Evolutionary conservation across 2,797 vertebrate species (phyloP), one percentile per base, ranked within the genome.

Genomic region (Sibirionetta formosa): DNA sequence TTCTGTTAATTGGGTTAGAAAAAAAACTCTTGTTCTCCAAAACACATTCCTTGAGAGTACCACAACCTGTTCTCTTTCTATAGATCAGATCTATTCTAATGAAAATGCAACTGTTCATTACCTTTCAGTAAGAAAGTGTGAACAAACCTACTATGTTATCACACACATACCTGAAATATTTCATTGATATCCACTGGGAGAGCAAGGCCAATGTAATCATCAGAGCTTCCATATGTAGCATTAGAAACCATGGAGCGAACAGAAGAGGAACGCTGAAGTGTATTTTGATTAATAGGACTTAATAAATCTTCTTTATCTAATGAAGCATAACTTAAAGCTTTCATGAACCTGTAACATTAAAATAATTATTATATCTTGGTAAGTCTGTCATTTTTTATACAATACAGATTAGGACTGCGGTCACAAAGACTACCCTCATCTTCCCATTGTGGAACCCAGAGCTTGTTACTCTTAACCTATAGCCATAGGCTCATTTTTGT

Each of bases 291-390:
- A 97, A 99, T 99, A 85, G 99, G 99, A 93, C 99, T 99, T 94
- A 99, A 98, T 19, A 99, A 98, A 69, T 99, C 99, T 98, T 99
- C 99, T 98, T 99, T 99, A 97, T 99, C 99, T 97, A 99, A 98
- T 0, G 99, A 99, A 76, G 99, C 99, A 23, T 99, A 99, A 97
- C 99, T 99, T 97, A 99, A 98, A 90, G 99, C 99, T 98, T 99
- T 99, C 97, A 99, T 98, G 94, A 99, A 99, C 98, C 99, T 99
- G 98, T 31, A 97, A 97, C 11, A 84, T 86, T 40, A 76, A 94
- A 96, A 69, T 4, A 93, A 36, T 1, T 90, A 56, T 36, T 35
- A 92, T 23, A 66, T 9, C 23, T 80, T 69, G 35, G 69, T 50
- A 87, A 53, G 36, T 23, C 4, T 83, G 22, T 72, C 11, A 33